These are phyloP conservation scores for Ectemnius continuus DNA, from an alignment of 2,888 invertebrate genomes.

Conservation along the genomic window DNA sequence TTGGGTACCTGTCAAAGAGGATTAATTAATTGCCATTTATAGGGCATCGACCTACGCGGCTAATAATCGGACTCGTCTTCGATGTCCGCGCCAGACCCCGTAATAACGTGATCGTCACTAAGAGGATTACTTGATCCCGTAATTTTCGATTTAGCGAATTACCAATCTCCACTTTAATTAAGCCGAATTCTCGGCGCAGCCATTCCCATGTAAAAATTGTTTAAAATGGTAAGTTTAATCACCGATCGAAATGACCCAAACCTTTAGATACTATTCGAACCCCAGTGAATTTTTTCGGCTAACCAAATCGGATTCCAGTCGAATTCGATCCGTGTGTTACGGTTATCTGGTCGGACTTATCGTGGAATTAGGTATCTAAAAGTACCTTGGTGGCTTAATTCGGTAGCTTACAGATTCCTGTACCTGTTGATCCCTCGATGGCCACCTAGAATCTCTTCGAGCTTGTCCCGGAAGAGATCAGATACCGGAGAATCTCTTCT, in stretches of 20 bases:
- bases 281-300: no score
- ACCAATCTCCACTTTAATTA: constrained; percentile 39
- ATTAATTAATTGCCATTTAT: constrained; percentile 44
- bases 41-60: constrained; percentile 23
- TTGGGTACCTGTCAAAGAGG: constrained; percentile 29
- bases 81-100: constrained; percentile 1
- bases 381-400: neutral
- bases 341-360: no score
- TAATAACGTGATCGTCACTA: constrained; percentile 35
- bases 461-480: constrained; percentile 24
- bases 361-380: no score
- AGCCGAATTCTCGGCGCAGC: constrained; percentile 20
- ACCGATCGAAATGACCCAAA: neutral
- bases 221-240: constrained; percentile 1
- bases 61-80: constrained; percentile 36
- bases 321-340: no score
- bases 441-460: constrained; percentile 40
- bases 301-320: no score
- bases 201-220: neutral
- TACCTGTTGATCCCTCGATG: constrained; percentile 63
- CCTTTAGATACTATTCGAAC: neutral
- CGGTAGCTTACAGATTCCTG: constrained; percentile 33
- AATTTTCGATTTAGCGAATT: constrained; percentile 46
- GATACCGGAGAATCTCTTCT: constrained; percentile 46
- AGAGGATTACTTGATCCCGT: constrained; percentile 45